These are phyloP conservation scores for Copidosoma aretas DNA, from an alignment of 2,888 invertebrate genomes.

Conservation along the genomic window DNA sequence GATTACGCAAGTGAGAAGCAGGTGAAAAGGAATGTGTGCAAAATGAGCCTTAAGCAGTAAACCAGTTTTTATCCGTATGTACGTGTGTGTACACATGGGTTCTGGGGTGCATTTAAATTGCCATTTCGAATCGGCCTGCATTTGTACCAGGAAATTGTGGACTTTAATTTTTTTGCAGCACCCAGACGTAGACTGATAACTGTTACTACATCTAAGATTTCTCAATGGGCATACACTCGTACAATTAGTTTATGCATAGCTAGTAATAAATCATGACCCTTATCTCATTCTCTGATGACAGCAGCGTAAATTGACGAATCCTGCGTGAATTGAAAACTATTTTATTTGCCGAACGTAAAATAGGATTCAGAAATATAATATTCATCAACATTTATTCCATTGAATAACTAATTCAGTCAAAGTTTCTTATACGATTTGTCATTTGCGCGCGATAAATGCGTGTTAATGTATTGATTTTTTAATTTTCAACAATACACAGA, in stretches of 20 bases:
- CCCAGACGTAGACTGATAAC: not conserved
- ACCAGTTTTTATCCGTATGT: no score
- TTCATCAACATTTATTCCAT: no score
- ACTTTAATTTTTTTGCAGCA: not conserved
- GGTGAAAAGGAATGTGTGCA: slow-evolving; percentile 34
- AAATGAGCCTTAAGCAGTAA: slow-evolving; percentile 36
- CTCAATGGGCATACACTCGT: no score
- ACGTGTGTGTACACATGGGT: no score
- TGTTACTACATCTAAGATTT: no score
- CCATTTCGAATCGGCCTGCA: slow-evolving; percentile 6
- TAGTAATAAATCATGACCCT: slow-evolving; percentile 14
- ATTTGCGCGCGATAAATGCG: no score
- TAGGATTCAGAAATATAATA: no score
- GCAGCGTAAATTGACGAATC: not conserved
- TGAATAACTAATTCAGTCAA: no score
- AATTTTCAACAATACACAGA: no score
- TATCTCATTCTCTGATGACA: slow-evolving; percentile 20
- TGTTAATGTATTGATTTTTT: no score
- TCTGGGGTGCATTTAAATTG: not conserved
- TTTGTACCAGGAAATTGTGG: slow-evolving; percentile 13
- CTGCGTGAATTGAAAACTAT: not conserved
- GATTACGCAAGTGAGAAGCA: slow-evolving; percentile 35
- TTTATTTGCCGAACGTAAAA: no score
- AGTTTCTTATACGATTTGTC: no score
- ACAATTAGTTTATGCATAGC: slow-evolving; percentile 6